Percentiles rank a stretch among this genome's conserved stretches.
These are phyloP conservation scores for Thamnaconus septentrionalis DNA, from an alignment of 2,113 vertebrate genomes.

Conservation along the genomic window DNA sequence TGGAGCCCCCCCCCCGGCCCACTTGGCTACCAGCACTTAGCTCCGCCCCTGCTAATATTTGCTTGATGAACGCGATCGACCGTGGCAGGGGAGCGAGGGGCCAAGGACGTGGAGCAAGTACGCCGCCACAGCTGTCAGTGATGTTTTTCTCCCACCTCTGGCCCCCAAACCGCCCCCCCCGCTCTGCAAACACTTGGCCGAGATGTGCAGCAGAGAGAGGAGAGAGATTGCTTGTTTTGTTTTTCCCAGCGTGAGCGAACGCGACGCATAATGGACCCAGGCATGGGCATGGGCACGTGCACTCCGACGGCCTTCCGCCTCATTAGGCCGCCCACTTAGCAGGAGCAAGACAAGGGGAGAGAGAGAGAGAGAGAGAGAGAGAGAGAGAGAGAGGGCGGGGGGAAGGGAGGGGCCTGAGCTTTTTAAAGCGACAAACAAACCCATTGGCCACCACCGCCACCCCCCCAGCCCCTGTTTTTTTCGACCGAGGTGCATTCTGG, in stretches of 20 bases:
- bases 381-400: slow-evolving; percentile 9
- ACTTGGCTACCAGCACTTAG: no score
- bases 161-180: slow-evolving; percentile 23
- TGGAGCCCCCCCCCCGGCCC: no score
- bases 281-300: slow-evolving; percentile 55
- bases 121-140: not conserved
- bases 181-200: slow-evolving; percentile 39
- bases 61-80: no score
- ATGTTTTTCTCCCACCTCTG: slow-evolving; percentile 9
- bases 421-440: slow-evolving; percentile 51
- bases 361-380: slow-evolving; percentile 11
- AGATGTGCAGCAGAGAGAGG: slow-evolving; percentile 12
- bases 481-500: slow-evolving; percentile 46
- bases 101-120: no score
- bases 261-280: slow-evolving; percentile 46
- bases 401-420: slow-evolving; percentile 19
- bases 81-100: no score
- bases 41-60: no score
- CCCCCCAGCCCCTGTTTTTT: not conserved
- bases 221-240: slow-evolving; percentile 29
- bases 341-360: slow-evolving; percentile 55
- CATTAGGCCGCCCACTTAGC: slow-evolving; percentile 63
- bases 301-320: slow-evolving; percentile 60
- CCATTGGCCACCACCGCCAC: slow-evolving; percentile 9
- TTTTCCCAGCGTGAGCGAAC: slow-evolving; percentile 45